Conservation (phyloP, 2,797 vertebrate genomes). For the Cuniculus paca region DNA sequence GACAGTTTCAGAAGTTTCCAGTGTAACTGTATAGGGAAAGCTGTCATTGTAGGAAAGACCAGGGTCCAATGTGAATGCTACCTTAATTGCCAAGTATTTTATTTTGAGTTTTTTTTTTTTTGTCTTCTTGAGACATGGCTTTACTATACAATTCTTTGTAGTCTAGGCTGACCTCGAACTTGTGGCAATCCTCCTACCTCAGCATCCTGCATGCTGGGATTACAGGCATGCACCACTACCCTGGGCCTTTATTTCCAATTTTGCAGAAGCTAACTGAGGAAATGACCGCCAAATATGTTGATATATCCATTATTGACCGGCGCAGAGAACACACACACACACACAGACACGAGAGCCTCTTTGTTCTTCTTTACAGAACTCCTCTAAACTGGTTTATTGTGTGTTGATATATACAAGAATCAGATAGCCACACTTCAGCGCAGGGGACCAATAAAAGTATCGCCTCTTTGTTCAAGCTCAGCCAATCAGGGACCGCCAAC, state of each 20-base stretch:
- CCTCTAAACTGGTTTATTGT: no score
- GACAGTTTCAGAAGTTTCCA: neutral
- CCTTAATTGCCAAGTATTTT: neutral
- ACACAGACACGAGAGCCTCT: no score
- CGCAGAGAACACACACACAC: no score
- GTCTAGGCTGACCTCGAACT: no score
- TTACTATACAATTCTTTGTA: neutral
- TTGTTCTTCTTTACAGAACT: no score
- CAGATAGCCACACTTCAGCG: no score
- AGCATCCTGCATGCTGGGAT: neutral
- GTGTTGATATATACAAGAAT: no score
- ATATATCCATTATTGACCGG: no score
- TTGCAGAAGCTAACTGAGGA: neutral
- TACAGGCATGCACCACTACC: neutral
- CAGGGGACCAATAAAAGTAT: no score
- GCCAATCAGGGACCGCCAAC: no score
- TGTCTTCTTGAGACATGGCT: neutral
- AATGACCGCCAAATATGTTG: neutral
- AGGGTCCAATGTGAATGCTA: neutral
- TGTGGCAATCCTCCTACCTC: no score
- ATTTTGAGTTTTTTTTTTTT: neutral
- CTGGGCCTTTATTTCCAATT: neutral
- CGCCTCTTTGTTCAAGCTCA: no score
- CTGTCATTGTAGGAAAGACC: neutral
- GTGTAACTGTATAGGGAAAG: neutral